Conservation (phyloP, 2,888 invertebrate genomes). For the Apodemia zela region DNA sequence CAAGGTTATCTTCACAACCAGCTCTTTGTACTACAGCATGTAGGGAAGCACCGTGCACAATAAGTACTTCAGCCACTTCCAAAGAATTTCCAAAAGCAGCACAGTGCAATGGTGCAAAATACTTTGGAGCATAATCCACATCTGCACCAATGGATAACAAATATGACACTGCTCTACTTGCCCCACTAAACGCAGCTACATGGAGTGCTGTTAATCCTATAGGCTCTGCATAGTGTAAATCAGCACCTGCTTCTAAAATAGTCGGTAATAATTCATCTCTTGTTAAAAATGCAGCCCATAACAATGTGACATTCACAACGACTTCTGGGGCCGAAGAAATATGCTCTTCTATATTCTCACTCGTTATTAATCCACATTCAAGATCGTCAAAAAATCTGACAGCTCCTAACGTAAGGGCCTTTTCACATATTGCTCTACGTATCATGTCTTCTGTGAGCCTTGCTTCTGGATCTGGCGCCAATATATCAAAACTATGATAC, state of each 20-base stretch:
- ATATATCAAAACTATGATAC: conserved; percentile 88
- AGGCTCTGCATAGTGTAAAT: conserved; percentile 86
- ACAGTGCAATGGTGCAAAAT: conserved; percentile 91
- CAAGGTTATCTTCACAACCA: conserved; percentile 86
- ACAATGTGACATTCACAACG: conserved; percentile 85
- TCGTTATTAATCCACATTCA: conserved; percentile 83
- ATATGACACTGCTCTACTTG: conserved; percentile 84
- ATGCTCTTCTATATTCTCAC: conserved; percentile 79
- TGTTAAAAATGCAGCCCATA: conserved; percentile 87
- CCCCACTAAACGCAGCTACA: conserved; percentile 88
- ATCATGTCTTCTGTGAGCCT: conserved; percentile 86
- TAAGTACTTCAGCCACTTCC: conserved; percentile 87
- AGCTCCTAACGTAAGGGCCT: conserved; percentile 84
- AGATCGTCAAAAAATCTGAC: conserved; percentile 86
- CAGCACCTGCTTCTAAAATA: conserved; percentile 84
- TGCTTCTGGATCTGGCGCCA: conserved; percentile 84
- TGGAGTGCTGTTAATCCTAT: conserved; percentile 88
- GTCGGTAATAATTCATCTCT: conserved; percentile 85
- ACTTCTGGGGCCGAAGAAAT: conserved; percentile 82
- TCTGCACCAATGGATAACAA: conserved; percentile 85
- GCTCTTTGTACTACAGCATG: conserved; percentile 84
- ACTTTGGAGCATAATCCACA: conserved; percentile 84
- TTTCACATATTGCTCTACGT: conserved; percentile 84
- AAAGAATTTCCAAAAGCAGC: conserved; percentile 93
- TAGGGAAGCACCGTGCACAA: conserved; percentile 85